phyloP scores from a whole-genome alignment of 2,113 vertebrate species.

The Etheostoma cragini region DNA sequence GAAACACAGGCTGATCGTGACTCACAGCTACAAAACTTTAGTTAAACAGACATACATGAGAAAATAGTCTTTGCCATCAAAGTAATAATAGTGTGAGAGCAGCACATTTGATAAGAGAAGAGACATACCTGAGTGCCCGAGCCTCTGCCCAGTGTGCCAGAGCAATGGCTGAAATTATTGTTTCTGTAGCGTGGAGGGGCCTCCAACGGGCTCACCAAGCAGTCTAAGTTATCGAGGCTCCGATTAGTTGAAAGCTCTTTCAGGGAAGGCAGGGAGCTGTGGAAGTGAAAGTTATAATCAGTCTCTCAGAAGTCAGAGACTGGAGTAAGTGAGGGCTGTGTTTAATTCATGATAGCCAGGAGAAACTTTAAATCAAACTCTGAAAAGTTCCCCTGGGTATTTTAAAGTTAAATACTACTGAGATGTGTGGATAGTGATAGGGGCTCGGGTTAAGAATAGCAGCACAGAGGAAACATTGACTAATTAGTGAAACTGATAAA shows the following conservation, averaged over 20 bases:
- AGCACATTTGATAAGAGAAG: conserved; percentile 6
- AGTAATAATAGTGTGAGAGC: not conserved
- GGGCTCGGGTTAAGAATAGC: conserved; percentile 57
- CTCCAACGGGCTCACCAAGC: conserved; percentile 90
- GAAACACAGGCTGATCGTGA: not conserved
- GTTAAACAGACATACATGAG: not conserved
- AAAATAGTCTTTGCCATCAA: not conserved
- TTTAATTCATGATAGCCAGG: conserved; percentile 61
- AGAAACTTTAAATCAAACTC: conserved; percentile 52
- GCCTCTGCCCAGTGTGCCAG: conserved; percentile 84
- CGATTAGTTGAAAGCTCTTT: conserved; percentile 87
- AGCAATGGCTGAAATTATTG: conserved; percentile 91
- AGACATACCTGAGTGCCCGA: conserved; percentile 68
- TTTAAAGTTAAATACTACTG: conserved; percentile 57
- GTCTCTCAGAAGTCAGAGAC: conserved; percentile 30
- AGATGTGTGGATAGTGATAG: conserved; percentile 55
- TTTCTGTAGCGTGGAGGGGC: conserved; percentile 92
- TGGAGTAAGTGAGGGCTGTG: conserved; percentile 43
- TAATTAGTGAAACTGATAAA: conserved; percentile 21
- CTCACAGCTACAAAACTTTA: not conserved
- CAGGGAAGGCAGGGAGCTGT: conserved; percentile 84
- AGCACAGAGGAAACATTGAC: conserved; percentile 69
- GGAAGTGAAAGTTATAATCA: conserved; percentile 50
- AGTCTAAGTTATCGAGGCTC: conserved; percentile 96
- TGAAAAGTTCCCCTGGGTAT: conserved; percentile 48